A percentile compares a stretch with the other conserved stretches of the same genome.
These are phyloP conservation scores for Macquaria australasica DNA, from an alignment of 2,113 vertebrate species.

Conservation along the genomic window DNA sequence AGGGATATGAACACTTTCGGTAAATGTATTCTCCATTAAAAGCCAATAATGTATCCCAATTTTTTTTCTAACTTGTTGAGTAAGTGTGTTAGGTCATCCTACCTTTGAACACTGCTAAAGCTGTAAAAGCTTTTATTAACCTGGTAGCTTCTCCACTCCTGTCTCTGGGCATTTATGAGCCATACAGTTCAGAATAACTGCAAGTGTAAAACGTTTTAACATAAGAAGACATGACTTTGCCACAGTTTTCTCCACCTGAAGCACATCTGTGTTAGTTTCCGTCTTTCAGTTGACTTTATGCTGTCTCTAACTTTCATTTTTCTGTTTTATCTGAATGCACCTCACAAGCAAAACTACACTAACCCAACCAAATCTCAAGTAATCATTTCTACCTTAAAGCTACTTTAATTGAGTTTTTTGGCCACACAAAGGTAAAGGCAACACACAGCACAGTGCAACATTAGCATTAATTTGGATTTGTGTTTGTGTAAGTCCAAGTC, in stretches of 20 bases:
- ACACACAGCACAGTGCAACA: too few species aligned
- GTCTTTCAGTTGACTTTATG: neutral
- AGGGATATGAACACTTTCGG: conserved; percentile 1
- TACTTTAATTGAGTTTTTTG: neutral
- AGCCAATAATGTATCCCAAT: conserved; percentile 19
- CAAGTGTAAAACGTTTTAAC: neutral
- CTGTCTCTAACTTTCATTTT: neutral
- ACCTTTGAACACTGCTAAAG: conserved; percentile 7
- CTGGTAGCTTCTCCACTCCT: neutral
- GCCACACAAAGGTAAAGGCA: too few species aligned
- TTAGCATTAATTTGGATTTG: too few species aligned
- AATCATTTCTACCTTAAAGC: neutral
- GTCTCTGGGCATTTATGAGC: neutral
- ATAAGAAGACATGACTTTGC: neutral
- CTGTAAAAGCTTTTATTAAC: conserved; percentile 42
- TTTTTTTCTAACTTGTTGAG: neutral
- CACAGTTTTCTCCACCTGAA: neutral
- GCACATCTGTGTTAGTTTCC: neutral
- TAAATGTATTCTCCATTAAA: conserved; percentile 43
- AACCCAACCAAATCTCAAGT: too few species aligned
- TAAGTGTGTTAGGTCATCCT: conserved; percentile 31
- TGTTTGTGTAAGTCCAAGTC: neutral
- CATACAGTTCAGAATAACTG: neutral
- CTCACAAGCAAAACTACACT: neutral
- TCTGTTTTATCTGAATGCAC: neutral